Percentiles rank a stretch among this genome's conserved stretches.
Evolutionary conservation across 2,113 vertebrate species (phyloP).

Genomic region (Centropristis striata): DNA sequence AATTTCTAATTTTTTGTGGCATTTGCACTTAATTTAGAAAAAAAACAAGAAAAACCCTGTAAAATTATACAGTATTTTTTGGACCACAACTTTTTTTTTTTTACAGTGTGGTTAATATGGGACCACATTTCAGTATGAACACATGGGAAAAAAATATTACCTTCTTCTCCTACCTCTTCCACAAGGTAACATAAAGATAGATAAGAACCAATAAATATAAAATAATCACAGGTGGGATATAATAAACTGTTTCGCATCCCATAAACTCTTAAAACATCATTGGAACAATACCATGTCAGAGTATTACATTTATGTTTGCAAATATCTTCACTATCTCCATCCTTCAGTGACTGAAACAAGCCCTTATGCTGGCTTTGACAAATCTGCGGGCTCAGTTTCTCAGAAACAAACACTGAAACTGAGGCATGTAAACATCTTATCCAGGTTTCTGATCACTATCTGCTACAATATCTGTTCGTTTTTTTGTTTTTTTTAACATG

Average conservation of each 20-base stretch:
- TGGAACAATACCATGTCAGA: no score
- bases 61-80: no score
- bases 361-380: neutral
- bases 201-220: neutral
- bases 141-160: neutral
- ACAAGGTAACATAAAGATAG: no score
- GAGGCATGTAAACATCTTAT: neutral
- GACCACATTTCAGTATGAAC: neutral
- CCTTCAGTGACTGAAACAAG: neutral
- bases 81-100: neutral
- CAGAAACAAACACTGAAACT: neutral
- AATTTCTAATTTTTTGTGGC: no score
- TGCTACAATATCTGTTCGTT: slow-evolving; percentile 8
- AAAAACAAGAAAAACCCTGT: no score
- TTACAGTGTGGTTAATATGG: neutral
- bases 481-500: neutral
- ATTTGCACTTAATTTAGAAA: no score
- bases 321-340: neutral
- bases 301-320: neutral
- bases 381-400: neutral
- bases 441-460: slow-evolving; percentile 2
- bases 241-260: no score
- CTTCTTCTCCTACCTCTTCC: no score
- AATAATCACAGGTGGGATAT: neutral
- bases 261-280: neutral